Conservation (phyloP, 2,113 vertebrate species). For the Mugil cephalus region DNA sequence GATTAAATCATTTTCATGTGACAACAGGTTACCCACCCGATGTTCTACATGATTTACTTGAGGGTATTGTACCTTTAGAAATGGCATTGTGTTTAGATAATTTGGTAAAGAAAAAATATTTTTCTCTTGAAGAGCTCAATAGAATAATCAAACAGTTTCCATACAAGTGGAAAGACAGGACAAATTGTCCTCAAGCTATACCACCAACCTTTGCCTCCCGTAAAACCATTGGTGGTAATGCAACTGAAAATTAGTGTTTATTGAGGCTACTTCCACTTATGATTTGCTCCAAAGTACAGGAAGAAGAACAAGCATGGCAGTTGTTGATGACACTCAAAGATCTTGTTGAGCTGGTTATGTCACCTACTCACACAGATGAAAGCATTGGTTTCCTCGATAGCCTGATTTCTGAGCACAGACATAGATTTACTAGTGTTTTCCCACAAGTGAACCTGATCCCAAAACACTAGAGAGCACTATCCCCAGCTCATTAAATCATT, state of each 20-base stretch:
- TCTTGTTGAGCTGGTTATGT: slow-evolving; percentile 23
- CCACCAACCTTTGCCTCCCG: slow-evolving; percentile 20
- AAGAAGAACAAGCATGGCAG: slow-evolving; percentile 39
- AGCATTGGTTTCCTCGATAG: slow-evolving; percentile 47
- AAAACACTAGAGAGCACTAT: slow-evolving; percentile 14
- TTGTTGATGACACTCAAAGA: slow-evolving; percentile 56
- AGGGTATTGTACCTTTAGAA: slow-evolving; percentile 36
- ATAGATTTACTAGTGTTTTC: slow-evolving; percentile 31
- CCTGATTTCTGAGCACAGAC: slow-evolving; percentile 42
- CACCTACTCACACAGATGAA: slow-evolving; percentile 15
- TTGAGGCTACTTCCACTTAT: slow-evolving; percentile 40
- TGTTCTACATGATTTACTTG: slow-evolving; percentile 43
- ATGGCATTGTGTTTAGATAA: slow-evolving; percentile 12
- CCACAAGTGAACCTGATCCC: slow-evolving; percentile 39
- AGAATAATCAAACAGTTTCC: background rate
- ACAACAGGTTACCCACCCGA: slow-evolving; percentile 48
- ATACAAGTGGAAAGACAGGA: slow-evolving; percentile 14
- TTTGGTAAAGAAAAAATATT: slow-evolving; percentile 46
- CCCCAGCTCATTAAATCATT: slow-evolving; percentile 11
- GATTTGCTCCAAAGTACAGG: slow-evolving; percentile 37
- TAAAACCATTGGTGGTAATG: slow-evolving; percentile 37
- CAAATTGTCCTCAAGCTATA: slow-evolving; percentile 34
- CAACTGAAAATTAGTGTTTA: slow-evolving; percentile 33
- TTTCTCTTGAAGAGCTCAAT: slow-evolving; percentile 37
- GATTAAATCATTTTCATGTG: slow-evolving; percentile 32